Evolutionary conservation across 2,797 vertebrate genomes (phyloP), one percentile per base, ranked within the genome.

Genomic region (Cossypha niveicapilla): DNA sequence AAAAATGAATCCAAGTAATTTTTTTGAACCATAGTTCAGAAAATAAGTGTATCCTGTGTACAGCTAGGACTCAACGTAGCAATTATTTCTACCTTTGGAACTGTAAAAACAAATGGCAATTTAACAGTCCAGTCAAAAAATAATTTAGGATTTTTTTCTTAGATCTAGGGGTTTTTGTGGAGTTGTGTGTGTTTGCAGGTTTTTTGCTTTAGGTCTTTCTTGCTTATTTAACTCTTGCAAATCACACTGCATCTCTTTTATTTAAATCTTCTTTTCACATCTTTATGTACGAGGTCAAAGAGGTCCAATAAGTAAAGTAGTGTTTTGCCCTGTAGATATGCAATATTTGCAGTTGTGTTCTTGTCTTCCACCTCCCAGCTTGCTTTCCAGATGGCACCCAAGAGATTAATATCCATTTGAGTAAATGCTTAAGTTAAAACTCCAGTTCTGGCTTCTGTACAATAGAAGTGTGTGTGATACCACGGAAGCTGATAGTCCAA

Each of bases 361-460:
- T 68, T 70, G 58, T 72, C 79, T 86, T 88, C 65, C 24, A 73
- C 32, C 32, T 28, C 35, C 41, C 28, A 18, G 48, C 50, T 91
- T 86, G 57, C 34, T 90, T 94, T 85, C 77, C 51, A 73, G 82
- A 86, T 41, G 23, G 30, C 45, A 89, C 74, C 42, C 74, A 91
- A 50, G 88, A 89, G 71, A 93, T 94, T 93, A 94, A 92, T 92
- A 90, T 61, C 80, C 81, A 71, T 93, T 85, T 74, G 71, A 94
- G 56, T 34, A 92, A 84, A 92, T 57, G 80, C 67, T 85, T 71
- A 82, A 89, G 77, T 77, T 87, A 92, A 94, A 88, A 71, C 60
- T 87, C 57, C 39, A 51, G 60, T 67, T 91, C 57, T 90, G 67
- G 37, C 83, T 87, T 90, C 67, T 24, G 25, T 81, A 65, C 72